Base-by-base conservation (phyloP, 2,888 invertebrate species). In the Blastobasis adustella region DNA sequence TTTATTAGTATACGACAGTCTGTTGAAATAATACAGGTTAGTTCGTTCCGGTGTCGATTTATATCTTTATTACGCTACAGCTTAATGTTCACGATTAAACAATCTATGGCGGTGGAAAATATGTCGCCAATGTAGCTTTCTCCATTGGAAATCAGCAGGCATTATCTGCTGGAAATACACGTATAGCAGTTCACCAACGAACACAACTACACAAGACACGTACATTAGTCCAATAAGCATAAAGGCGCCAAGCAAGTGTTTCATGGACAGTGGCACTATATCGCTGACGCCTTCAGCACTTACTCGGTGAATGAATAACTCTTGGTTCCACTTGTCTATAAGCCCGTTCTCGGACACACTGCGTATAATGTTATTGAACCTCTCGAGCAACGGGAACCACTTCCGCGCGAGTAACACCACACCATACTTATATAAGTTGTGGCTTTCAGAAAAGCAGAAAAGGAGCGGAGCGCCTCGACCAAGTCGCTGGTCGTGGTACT, bases 271-370 rank as follows among this genome's bases (percentile, higher is more conserved):
- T 38, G 88, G 81, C 8, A 72, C 72, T 54, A 87, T 77, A 8
- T 66, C 68, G 54, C 75, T 77, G 6, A 75, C 59, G 10, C 69
- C 75, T 58, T 78, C 78, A n/a, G 53, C 53, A 38, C 62, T 66
- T 5, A 61, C 65, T 23, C 61, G 68, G 43, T 79, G 82, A 49
- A 80, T 76, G 55, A 88, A 71, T 54, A 86, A 58, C 62, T 89
- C 89, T 46, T 77, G 71, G 59, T 79, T 86, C 89, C 89, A 89
- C 63, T 89, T 89, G 58, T 82, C 73, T 57, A 89, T 87, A 62
- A 89, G 69, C 10, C 89, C 89, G 55, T 88, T 89, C 58, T 89
- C 89, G 0, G 80, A 79, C 6, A 89, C 80, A 49, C 87, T 84
- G 0, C 89, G 77, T 48, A 89, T 88, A 49, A 89, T 87, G 45